These are phyloP conservation scores for Sinocyclocheilus anshuiensis DNA, from an alignment of 2,113 vertebrate species.

Conservation along the genomic window DNA sequence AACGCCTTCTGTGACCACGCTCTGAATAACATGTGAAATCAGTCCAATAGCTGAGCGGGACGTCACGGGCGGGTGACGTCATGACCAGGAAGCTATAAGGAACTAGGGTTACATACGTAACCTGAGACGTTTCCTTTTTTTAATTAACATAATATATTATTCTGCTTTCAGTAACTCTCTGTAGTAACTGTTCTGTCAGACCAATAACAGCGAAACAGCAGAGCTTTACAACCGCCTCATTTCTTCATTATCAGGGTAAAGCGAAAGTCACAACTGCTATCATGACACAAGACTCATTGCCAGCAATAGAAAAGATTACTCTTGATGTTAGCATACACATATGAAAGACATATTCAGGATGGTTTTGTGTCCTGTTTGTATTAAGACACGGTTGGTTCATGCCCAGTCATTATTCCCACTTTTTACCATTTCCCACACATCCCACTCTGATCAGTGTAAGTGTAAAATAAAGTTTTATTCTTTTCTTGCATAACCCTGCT, in stretches of 20 bases:
- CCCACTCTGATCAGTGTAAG: neutral
- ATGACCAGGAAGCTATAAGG: too few species aligned
- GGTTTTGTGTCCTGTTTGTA: neutral
- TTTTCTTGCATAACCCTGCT: neutral
- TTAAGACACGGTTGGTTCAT: neutral
- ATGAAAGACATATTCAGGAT: neutral
- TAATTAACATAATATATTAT: slow-evolving; percentile 33
- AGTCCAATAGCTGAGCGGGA: too few species aligned
- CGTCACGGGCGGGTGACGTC: too few species aligned
- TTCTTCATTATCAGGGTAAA: slow-evolving; percentile 33
- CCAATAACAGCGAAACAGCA: neutral
- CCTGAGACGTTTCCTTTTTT: slow-evolving; percentile 47
- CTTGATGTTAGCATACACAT: neutral
- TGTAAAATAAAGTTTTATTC: neutral
- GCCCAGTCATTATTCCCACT: neutral
- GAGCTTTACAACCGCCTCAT: neutral
- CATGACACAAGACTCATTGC: slow-evolving; percentile 11
- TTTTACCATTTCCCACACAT: neutral
- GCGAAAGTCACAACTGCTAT: slow-evolving; percentile 10
- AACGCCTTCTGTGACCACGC: too few species aligned
- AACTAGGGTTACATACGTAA: too few species aligned
- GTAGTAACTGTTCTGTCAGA: neutral
- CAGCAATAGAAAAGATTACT: slow-evolving; percentile 21
- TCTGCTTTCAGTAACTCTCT: slow-evolving; percentile 31
- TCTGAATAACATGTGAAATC: too few species aligned